These are phyloP conservation scores for Chironomus tentans DNA, from an alignment of 2,888 invertebrate genomes.

Conservation along the genomic window DNA sequence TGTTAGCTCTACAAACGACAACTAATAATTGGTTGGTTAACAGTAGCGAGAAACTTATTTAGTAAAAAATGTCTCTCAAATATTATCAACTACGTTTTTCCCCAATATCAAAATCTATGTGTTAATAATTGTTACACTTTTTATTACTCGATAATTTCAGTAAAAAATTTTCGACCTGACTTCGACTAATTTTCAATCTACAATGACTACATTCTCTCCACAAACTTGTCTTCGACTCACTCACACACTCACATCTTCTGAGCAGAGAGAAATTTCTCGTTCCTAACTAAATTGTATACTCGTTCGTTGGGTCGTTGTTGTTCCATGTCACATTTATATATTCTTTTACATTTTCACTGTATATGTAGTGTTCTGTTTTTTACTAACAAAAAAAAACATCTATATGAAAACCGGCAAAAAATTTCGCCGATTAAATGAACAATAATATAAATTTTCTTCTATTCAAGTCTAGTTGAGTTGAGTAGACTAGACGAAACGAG, in stretches of 20 bases:
- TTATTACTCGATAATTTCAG: neutral
- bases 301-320: too few relatives aligned
- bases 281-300: neutral
- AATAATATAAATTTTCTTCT: neutral
- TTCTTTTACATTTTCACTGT: too few relatives aligned
- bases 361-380: neutral
- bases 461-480: neutral
- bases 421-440: neutral
- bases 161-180: neutral
- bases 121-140: neutral
- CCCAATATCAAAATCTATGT: too few relatives aligned
- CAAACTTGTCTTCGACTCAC: neutral
- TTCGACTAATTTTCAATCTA: conserved; percentile 12
- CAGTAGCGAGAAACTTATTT: too few relatives aligned
- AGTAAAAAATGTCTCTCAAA: too few relatives aligned
- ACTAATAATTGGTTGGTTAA: neutral
- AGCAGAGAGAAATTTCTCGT: neutral
- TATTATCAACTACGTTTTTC: too few relatives aligned
- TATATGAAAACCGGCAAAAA: neutral
- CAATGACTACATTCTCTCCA: conserved; percentile 1
- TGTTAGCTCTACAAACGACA: neutral
- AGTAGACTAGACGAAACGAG: neutral
- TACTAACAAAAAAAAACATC: neutral
- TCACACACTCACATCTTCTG: neutral
- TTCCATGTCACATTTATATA: too few relatives aligned